Percentiles rank a stretch among this genome's conserved stretches.
Evolutionary conservation across 2,888 invertebrate genomes (phyloP).

Genomic region (Cyclophora punctaria): DNA sequence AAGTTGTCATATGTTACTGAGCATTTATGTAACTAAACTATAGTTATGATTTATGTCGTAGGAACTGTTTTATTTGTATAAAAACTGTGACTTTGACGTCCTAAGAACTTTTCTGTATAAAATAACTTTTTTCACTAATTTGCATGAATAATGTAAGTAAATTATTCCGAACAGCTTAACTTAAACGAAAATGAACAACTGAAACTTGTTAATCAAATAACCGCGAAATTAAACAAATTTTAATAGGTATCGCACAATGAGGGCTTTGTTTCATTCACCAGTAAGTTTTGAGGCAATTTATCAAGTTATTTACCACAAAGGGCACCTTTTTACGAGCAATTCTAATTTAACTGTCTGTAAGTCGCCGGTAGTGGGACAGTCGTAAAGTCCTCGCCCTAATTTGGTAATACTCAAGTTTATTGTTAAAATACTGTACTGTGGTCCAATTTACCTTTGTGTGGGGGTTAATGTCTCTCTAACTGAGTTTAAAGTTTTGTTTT

Average conservation of each 20-base stretch:
- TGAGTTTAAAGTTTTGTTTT: too few relatives aligned
- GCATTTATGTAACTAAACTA: too few relatives aligned
- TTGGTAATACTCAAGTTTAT: slow-evolving; percentile 21
- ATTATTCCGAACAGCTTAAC: too few relatives aligned
- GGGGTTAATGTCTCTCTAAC: not conserved
- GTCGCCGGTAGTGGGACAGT: slow-evolving; percentile 11
- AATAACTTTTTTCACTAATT: too few relatives aligned
- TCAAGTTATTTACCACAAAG: slow-evolving; percentile 21
- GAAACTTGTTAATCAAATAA: not conserved
- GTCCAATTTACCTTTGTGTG: slow-evolving; percentile 20
- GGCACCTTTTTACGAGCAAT: slow-evolving; percentile 23
- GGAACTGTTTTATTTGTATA: too few relatives aligned
- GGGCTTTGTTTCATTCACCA: slow-evolving; percentile 14
- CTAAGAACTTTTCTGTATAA: too few relatives aligned
- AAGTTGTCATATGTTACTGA: too few relatives aligned
- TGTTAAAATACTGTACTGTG: slow-evolving; percentile 20
- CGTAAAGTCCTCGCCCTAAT: slow-evolving; percentile 24
- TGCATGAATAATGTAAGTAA: too few relatives aligned
- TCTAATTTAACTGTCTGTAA: slow-evolving; percentile 17
- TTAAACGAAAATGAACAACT: too few relatives aligned
- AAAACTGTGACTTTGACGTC: too few relatives aligned
- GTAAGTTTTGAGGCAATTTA: slow-evolving; percentile 21
- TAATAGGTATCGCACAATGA: slow-evolving; percentile 2
- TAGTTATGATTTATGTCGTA: too few relatives aligned
- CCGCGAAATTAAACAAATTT: not conserved